Evolutionary conservation across 2,888 invertebrate genomes (phyloP).

Genomic region (Pogonocherus hispidulus): DNA sequence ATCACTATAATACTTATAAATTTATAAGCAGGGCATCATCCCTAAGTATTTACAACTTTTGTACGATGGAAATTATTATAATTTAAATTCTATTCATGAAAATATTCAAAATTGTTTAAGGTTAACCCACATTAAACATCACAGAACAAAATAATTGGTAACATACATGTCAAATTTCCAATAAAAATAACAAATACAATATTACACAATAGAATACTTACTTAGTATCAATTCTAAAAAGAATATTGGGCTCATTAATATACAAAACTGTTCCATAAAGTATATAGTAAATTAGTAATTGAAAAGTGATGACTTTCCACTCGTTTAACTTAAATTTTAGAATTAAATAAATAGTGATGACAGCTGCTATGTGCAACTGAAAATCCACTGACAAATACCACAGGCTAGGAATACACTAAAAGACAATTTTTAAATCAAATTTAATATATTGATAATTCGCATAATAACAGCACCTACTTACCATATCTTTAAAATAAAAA

Average conservation of each 20-base stretch:
- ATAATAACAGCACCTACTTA: slow-evolving; percentile 10
- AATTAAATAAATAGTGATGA: slow-evolving; percentile 22
- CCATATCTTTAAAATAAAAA: slow-evolving; percentile 24
- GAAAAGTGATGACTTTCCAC: neutral
- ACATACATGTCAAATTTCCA: too few relatives aligned
- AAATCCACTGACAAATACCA: slow-evolving; percentile 42
- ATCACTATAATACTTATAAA: too few relatives aligned
- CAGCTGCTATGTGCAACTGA: slow-evolving; percentile 28
- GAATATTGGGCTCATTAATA: neutral
- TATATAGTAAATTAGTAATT: neutral
- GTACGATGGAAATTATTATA: too few relatives aligned
- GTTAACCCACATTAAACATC: too few relatives aligned
- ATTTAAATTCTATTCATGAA: too few relatives aligned
- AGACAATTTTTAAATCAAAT: neutral
- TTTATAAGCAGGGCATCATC: too few relatives aligned
- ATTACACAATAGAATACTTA: neutral
- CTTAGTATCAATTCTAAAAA: neutral
- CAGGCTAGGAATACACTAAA: slow-evolving; percentile 30
- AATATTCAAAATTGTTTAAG: too few relatives aligned
- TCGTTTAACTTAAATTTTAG: slow-evolving; percentile 32
- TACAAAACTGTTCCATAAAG: neutral
- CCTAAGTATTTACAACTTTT: too few relatives aligned
- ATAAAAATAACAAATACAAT: too few relatives aligned
- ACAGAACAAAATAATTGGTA: too few relatives aligned
- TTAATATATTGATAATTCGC: neutral